These are phyloP conservation scores for Fulmarus glacialis DNA, from an alignment of 2,113 vertebrate genomes.

Conservation along the genomic window DNA sequence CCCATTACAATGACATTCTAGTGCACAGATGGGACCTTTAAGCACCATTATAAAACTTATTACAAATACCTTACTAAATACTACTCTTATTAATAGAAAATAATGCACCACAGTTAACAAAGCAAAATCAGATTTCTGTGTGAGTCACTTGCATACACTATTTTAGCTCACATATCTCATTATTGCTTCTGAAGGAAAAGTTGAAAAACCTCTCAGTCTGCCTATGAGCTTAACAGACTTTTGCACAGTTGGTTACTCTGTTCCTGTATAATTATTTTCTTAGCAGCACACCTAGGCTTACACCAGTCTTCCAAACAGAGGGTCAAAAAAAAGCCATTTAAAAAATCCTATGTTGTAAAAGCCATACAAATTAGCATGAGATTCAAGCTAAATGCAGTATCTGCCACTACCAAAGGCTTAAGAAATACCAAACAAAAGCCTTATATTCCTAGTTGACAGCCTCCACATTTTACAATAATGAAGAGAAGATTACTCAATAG, in stretches of 20 bases:
- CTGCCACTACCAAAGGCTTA: background rate
- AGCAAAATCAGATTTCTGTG: background rate
- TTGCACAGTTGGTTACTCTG: background rate
- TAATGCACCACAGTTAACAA: background rate
- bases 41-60: background rate
- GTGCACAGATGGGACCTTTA: rapidly evolving
- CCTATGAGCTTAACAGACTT: background rate
- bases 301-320: background rate
- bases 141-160: background rate
- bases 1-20: background rate
- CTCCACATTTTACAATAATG: background rate
- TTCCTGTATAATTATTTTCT: background rate
- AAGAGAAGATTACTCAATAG: background rate
- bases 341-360: background rate
- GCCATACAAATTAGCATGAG: background rate
- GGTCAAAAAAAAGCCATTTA: background rate
- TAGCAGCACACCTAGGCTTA: background rate
- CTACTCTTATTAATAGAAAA: background rate
- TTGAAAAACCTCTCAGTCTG: background rate
- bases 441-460: background rate
- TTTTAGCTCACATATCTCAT: background rate
- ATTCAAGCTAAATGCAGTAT: background rate
- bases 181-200: background rate
- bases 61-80: background rate
- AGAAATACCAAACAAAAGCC: background rate